Evolutionary conservation across 2,797 vertebrate genomes (phyloP).

Genomic region (Oreonectes daqikongensis): DNA sequence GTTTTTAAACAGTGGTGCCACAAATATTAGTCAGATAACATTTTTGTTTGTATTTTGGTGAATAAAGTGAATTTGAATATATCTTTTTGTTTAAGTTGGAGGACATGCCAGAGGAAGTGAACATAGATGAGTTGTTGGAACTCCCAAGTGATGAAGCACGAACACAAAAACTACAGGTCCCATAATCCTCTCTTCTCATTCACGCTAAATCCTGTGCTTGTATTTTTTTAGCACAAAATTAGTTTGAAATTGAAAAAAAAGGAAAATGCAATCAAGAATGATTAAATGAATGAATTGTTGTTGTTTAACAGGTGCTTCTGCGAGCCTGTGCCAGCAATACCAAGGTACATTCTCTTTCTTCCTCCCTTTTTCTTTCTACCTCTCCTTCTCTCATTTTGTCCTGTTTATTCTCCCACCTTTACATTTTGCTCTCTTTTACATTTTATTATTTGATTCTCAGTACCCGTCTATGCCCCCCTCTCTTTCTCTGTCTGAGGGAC

Average conservation of each 20-base stretch:
- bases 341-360: conserved; percentile 65
- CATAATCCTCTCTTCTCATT: neutral
- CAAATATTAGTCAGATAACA: neutral
- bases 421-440: neutral
- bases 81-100: conserved; percentile 66
- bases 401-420: neutral
- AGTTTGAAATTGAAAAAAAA: neutral
- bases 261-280: neutral
- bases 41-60: neutral
- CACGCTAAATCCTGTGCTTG: conserved; percentile 9
- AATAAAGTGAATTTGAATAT: neutral
- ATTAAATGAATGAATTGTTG: neutral
- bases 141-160: conserved; percentile 78
- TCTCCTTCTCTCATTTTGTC: conserved; percentile 21
- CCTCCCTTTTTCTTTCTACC: conserved; percentile 23
- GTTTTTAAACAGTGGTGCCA: too few relatives aligned
- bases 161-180: conserved; percentile 78
- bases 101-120: conserved; percentile 84
- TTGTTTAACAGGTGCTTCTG: conserved; percentile 68
- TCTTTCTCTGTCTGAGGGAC: conserved; percentile 23
- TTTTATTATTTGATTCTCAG: neutral
- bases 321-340: conserved; percentile 66
- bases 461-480: neutral
- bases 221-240: neutral
- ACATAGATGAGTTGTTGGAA: conserved; percentile 85